A percentile compares a stretch with the other conserved stretches of the same genome.
Conservation (phyloP, 1,140 invertebrate genomes). For the Batillaria attramentaria region DNA sequence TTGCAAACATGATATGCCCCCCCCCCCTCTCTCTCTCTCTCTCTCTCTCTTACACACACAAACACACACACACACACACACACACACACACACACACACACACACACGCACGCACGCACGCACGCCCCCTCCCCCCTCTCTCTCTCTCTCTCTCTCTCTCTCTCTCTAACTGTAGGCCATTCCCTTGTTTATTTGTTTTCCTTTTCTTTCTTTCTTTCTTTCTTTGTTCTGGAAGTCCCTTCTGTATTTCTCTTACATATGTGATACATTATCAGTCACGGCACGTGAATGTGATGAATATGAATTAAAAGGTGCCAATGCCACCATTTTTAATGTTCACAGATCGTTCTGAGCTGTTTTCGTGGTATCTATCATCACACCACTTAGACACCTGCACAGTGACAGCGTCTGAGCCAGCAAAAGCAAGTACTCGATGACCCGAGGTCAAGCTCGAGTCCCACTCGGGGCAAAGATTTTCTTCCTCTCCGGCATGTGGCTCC, state of each 20-base stretch:
- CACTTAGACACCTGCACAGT: too few species aligned
- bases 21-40: too few species aligned
- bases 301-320: too few species aligned
- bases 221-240: background rate
- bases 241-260: background rate
- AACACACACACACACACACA: background rate
- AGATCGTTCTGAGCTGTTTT: too few species aligned
- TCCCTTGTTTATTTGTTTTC: too few species aligned
- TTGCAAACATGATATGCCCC: background rate
- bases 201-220: background rate
- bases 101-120: background rate
- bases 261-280: background rate
- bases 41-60: background rate
- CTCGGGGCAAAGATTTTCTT: too few species aligned
- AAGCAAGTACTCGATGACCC: too few species aligned
- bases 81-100: slow-evolving; percentile 2
- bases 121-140: background rate
- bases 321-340: too few species aligned
- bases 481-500: too few species aligned
- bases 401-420: too few species aligned
- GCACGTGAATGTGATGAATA: background rate
- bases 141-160: background rate
- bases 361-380: too few species aligned
- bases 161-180: background rate
- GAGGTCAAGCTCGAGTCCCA: too few species aligned